Base-by-base conservation (phyloP, 2,797 vertebrate genomes). In the Coranthus polyacanthus region DNA sequence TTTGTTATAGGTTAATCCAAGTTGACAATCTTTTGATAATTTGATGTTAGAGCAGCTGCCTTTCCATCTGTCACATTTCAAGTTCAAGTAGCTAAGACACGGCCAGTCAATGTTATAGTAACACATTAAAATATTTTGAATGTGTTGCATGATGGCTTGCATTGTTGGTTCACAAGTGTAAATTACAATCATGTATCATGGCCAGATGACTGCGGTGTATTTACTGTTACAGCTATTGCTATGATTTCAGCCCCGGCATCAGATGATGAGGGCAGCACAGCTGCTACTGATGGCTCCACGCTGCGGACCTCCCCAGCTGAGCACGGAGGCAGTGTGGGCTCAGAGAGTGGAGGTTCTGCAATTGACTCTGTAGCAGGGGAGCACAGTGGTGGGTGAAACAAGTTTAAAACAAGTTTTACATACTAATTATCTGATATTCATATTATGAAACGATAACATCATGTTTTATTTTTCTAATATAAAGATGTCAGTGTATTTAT, bases 181-280 rank as follows among this genome's bases (percentile, higher is more conserved):
- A 61, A 53, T 39, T 67, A 55, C 82, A 58, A 52, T 83, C 6
- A 54, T 74, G 32, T 83, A 76, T 79, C 76, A 67, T 79, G 73
- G 79, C 79, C 83, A 78, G 73, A 78, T 87, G 90, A 92, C 87
- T 74, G 78, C 89, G 82, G 93, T 94, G 93, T 97, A 97, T 96
- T 96, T 95, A 93, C 95, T 96, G 95, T 97, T 97, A 96, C 95
- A 97, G 97, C 96, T 95, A 90, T 97, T 90, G 92, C 96, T 95
- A 95, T 96, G 94, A 95, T 97, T 96, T 94, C 94, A 99, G 98
- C 98, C 95, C 98, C 98, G 90, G 98, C 98, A 44, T 99, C 98
- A 12, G 98, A 99, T 17, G 98, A 99, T 16, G 98, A 99, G 85
- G 98, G 98, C 93, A 99, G 97, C 93, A 99, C 98, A 2, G 97